Evolutionary conservation across 64 coral and sea anemone genomes (phyloP).

Genomic region (Acropora tenuis): DNA sequence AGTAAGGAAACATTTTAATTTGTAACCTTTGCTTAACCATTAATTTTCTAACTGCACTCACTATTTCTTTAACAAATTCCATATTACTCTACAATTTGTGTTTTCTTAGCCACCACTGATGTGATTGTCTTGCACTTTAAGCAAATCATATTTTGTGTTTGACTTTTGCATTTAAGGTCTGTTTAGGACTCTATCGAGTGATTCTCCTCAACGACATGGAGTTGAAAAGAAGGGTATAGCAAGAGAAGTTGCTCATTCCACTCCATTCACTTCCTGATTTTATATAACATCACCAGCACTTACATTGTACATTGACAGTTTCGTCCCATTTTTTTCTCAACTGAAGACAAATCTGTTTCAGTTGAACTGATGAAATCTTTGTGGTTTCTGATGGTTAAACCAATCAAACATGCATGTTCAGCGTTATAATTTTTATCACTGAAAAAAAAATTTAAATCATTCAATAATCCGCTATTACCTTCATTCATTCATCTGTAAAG

Average conservation of each 20-base stretch:
- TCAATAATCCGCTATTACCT: too few relatives aligned
- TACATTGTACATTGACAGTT: neutral
- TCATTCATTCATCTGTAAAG: too few relatives aligned
- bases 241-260: neutral
- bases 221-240: constrained; percentile 28
- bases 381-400: too few relatives aligned
- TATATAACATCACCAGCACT: neutral
- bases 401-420: too few relatives aligned
- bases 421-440: too few relatives aligned
- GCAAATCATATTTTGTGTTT: neutral
- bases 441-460: too few relatives aligned
- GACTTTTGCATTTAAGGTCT: constrained; percentile 41
- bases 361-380: too few relatives aligned
- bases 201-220: neutral
- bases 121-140: too few relatives aligned
- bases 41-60: neutral
- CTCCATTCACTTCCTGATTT: constrained; percentile 12
- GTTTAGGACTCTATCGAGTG: constrained; percentile 21
- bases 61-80: neutral
- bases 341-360: neutral
- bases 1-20: neutral
- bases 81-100: neutral
- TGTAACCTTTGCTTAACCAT: neutral
- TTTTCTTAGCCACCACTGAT: neutral
- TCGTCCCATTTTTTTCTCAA: neutral